A percentile compares a stretch with the other conserved stretches of the same genome.
These are phyloP conservation scores for Leptinotarsa defecta DNA, from an alignment of 1,140 invertebrate species.

Conservation along the genomic window DNA sequence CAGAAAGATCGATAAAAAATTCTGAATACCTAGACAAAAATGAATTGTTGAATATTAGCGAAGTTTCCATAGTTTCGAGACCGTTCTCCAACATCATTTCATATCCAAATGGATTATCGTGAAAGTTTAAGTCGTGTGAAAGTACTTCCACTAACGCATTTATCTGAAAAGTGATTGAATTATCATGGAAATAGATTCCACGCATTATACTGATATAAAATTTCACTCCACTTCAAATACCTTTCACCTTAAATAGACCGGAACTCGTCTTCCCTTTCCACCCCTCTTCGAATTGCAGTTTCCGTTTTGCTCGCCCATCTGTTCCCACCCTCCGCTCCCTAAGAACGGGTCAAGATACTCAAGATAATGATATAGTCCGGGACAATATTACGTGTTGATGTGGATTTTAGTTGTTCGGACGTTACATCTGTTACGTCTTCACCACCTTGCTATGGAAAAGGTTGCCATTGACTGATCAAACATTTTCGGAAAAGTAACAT, in stretches of 20 bases:
- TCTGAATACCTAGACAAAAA: too few relatives aligned
- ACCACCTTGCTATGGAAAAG: too few relatives aligned
- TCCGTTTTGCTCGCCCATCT: slow-evolving; percentile 1
- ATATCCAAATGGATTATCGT: too few relatives aligned
- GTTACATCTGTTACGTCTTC: not conserved
- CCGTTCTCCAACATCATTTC: too few relatives aligned
- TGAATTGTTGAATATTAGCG: too few relatives aligned
- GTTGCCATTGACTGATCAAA: too few relatives aligned
- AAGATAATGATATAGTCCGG: not conserved
- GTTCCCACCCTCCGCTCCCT: not conserved
- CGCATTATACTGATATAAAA: not conserved
- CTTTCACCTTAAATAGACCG: slow-evolving; percentile 2
- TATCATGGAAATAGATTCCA: not conserved
- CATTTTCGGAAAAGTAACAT: too few relatives aligned
- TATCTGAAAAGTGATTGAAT: not conserved
- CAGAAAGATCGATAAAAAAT: too few relatives aligned
- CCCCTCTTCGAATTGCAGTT: slow-evolving; percentile 4
- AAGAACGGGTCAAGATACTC: not conserved
- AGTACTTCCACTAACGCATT: too few relatives aligned
- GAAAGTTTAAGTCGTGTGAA: too few relatives aligned
- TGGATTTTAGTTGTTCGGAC: not conserved
- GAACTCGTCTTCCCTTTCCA: slow-evolving; percentile 7
- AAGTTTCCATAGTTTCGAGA: too few relatives aligned
- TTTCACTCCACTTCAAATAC: not conserved
- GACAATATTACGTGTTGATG: not conserved